A percentile compares a stretch with the other conserved stretches of the same genome.
Conservation (phyloP, 2,888 invertebrate species). For the Cyrtodaria siliqua region DNA sequence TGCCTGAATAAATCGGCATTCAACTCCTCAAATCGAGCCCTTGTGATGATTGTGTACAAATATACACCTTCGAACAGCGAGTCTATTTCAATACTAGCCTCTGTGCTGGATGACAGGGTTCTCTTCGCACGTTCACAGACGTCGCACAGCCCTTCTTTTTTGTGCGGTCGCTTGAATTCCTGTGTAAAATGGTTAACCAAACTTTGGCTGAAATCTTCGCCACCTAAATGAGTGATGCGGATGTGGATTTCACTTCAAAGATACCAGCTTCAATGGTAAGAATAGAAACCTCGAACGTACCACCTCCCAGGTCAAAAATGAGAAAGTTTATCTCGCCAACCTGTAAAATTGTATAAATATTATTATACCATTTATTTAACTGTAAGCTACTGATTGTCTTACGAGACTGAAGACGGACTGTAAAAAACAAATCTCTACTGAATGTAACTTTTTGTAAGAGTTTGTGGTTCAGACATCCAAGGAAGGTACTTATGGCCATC, state of each 20-base stretch:
- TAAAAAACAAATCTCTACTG: too few relatives aligned
- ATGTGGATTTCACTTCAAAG: constrained; percentile 98
- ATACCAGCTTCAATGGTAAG: constrained; percentile 97
- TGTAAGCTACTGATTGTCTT: too few relatives aligned
- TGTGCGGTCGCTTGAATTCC: constrained; percentile 86
- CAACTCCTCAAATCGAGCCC: constrained; percentile 98
- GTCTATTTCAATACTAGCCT: constrained; percentile 90
- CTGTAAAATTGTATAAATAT: constrained; percentile 61
- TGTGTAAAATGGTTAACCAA: constrained; percentile 85
- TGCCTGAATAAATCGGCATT: constrained; percentile 98
- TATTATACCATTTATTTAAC: background rate
- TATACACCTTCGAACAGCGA: constrained; percentile 96
- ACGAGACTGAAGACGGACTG: too few relatives aligned
- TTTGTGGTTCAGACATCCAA: constrained; percentile 39
- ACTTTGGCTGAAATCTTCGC: constrained; percentile 87
- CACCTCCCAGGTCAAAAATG: constrained; percentile 89
- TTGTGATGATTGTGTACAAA: constrained; percentile 97
- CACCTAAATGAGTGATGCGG: constrained; percentile 98
- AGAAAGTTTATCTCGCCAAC: constrained; percentile 87
- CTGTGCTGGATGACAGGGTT: constrained; percentile 87
- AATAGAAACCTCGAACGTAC: constrained; percentile 98
- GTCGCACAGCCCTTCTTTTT: constrained; percentile 91
- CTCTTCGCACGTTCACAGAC: too few relatives aligned
- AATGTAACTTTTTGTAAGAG: too few relatives aligned
- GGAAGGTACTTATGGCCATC: too few relatives aligned